Percentiles rank a stretch among this genome's conserved stretches.
Conservation (phyloP, 2,797 vertebrate species). For the Neostethus bicornis region DNA sequence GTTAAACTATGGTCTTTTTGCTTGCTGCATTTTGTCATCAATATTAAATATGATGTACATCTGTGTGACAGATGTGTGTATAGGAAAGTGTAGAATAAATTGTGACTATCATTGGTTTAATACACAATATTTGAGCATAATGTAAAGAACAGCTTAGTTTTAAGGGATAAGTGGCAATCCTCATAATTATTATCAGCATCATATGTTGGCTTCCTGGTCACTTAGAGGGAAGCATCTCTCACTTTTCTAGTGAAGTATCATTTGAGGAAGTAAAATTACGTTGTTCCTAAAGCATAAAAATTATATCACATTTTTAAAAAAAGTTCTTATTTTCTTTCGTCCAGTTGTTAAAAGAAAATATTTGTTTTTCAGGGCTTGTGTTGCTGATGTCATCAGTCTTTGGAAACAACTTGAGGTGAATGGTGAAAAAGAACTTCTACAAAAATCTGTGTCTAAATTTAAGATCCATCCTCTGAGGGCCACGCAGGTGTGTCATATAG, state of each 20-base stretch:
- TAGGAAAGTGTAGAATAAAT: too few species aligned
- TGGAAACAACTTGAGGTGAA: conserved; percentile 84
- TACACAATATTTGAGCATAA: too few species aligned
- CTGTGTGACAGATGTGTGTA: too few species aligned
- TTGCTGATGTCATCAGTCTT: conserved; percentile 83
- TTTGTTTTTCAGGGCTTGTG: conserved; percentile 82
- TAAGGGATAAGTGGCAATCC: too few species aligned
- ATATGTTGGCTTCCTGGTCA: not conserved
- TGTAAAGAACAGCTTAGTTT: too few species aligned
- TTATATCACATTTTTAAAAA: too few species aligned
- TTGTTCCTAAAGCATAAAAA: not conserved
- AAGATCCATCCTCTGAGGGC: conserved; percentile 88
- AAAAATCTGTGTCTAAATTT: conserved; percentile 82
- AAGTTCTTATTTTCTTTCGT: too few species aligned
- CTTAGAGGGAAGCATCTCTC: not conserved
- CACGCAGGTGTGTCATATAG: conserved; percentile 83
- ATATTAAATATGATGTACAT: too few species aligned
- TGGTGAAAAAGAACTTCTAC: conserved; percentile 72
- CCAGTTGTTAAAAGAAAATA: conserved; percentile 12
- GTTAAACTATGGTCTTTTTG: too few species aligned
- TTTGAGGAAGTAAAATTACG: not conserved
- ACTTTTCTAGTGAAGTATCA: not conserved
- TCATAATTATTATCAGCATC: too few species aligned
- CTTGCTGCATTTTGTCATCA: too few species aligned
- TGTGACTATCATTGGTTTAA: too few species aligned